phyloP scores from a whole-genome alignment of 2,113 vertebrate species.

The Salminus brasiliensis region DNA sequence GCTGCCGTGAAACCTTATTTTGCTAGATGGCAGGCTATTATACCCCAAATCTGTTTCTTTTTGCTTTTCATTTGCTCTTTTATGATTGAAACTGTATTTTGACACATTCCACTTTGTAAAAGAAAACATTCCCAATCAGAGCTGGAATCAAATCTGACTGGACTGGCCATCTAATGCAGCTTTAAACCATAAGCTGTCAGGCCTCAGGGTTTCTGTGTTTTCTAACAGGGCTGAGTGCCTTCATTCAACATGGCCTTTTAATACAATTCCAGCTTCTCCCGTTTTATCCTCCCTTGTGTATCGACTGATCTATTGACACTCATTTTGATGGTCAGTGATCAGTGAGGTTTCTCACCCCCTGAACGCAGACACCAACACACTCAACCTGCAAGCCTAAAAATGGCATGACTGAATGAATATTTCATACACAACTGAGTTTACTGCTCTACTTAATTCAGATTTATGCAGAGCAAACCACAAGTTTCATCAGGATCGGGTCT shows the following conservation, averaged over 20 bases:
- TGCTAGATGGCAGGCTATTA: too few species aligned
- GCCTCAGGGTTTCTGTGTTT: not conserved
- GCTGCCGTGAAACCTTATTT: too few species aligned
- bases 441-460: slow-evolving; percentile 19
- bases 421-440: not conserved
- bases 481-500: not conserved
- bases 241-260: not conserved
- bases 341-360: not conserved
- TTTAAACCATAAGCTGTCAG: not conserved
- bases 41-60: too few species aligned
- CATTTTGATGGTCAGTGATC: not conserved
- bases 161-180: not conserved
- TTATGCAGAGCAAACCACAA: not conserved
- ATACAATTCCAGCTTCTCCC: not conserved
- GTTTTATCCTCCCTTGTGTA: not conserved
- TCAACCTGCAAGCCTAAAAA: not conserved
- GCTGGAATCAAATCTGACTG: not conserved
- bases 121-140: not conserved
- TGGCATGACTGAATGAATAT: not conserved
- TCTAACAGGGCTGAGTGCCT: not conserved
- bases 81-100: not conserved
- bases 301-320: not conserved
- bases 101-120: not conserved
- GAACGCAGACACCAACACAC: not conserved
- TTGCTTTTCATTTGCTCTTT: too few species aligned